Evolutionary conservation across 2,888 invertebrate species (phyloP), one percentile per base, ranked within the genome.

Genomic region (Agrochola circellaris): DNA sequence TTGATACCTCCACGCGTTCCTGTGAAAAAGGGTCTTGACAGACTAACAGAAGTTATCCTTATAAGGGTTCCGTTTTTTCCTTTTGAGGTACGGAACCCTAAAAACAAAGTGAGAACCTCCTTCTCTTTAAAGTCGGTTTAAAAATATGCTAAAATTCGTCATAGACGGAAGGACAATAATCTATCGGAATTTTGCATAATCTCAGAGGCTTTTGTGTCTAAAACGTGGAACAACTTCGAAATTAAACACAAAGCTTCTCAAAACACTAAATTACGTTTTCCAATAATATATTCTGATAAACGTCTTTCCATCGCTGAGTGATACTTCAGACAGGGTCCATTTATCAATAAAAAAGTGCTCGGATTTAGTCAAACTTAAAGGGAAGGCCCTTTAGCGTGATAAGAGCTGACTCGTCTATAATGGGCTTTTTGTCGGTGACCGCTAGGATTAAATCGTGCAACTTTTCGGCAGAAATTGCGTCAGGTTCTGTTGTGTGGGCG

Each of bases 351-450:
- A 92, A 92, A 92, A 83, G 87, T 89, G 83, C 89, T 89, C 81
- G 90, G 91, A 91, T 93, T 93, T 92, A 91, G 90, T 89, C 90
- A 92, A 94, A 94, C 94, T 95, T 94, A 93, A 95, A 95, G 93
- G 93, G 92, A 92, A 51, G 89, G 89, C 89, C 92, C 91, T 92
- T 92, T 94, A 95, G 94, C 94, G 93, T 94, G 95, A 95, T 96
- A 95, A 94, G 93, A 92, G 93, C 87, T 87, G 89, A 90, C 88
- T 89, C 88, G 83, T 84, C 90, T 91, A 92, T 95, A 95, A 95
- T 95, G 93, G 94, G 87, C 92, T 93, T 94, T 95, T 94, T 94
- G 94, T 93, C 90, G 93, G 90, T 89, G 88, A 90, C 92, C 91
- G 89, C 90, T 89, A 84, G 91, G 93, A 94, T 95, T 94, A 95